Percentiles rank a stretch among this genome's conserved stretches.
Evolutionary conservation across 2,797 vertebrate genomes (phyloP).

Genomic region (Aphelocoma californica): DNA sequence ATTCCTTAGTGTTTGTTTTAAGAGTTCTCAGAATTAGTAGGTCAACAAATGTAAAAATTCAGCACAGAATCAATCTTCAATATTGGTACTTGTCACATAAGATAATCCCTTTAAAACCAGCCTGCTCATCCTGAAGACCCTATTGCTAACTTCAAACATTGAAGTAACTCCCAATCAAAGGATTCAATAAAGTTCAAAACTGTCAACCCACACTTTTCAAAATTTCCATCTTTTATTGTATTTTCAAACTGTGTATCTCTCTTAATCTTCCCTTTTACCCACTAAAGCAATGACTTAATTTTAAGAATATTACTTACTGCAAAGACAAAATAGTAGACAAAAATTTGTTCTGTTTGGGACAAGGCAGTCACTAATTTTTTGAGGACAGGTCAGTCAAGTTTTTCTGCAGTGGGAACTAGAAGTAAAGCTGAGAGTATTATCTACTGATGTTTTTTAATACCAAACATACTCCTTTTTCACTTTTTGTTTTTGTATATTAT

Average conservation of each 20-base stretch:
- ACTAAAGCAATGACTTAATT: neutral
- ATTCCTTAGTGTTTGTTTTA: neutral
- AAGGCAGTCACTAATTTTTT: neutral
- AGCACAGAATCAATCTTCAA: neutral
- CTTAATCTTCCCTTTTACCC: neutral
- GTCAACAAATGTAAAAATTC: neutral
- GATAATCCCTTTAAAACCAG: neutral
- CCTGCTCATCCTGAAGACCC: neutral
- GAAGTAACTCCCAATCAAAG: neutral
- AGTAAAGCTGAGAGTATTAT: neutral
- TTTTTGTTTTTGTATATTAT: neutral
- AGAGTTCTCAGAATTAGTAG: neutral
- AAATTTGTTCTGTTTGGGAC: neutral
- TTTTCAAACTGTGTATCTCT: neutral
- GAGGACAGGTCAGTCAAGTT: neutral
- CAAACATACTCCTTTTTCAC: neutral
- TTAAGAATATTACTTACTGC: neutral
- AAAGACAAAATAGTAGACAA: neutral
- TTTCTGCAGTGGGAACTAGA: neutral
- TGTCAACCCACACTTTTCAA: neutral
- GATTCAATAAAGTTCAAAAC: neutral
- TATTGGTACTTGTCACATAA: neutral
- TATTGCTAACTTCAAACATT: neutral
- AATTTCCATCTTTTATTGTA: neutral
- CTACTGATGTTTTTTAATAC: accelerated